A percentile compares a stretch with the other conserved stretches of the same genome.
Evolutionary conservation across 2,113 vertebrate species (phyloP).

Genomic region (Corydoras maculifer): DNA sequence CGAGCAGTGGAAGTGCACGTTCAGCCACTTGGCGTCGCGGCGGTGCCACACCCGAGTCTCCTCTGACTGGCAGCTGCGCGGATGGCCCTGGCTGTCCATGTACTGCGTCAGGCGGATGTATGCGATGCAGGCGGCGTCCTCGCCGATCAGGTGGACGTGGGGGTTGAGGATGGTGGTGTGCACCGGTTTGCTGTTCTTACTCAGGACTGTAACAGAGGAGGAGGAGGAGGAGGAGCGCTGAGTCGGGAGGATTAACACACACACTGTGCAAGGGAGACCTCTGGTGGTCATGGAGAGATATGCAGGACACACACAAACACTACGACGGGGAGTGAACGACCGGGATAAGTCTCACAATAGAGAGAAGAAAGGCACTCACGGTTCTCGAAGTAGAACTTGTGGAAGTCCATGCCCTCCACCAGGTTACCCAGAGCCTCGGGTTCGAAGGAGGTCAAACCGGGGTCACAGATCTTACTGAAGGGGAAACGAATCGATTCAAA

Average conservation of each 20-base stretch:
- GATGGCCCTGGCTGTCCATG: conserved; percentile 89
- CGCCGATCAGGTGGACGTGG: too few species aligned
- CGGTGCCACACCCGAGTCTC: conserved; percentile 56
- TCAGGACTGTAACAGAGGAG: conserved; percentile 71
- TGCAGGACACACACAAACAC: too few species aligned
- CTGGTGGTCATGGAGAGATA: too few species aligned
- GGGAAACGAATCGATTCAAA: not conserved
- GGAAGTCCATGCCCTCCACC: conserved; percentile 98
- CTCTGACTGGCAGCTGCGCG: conserved; percentile 93
- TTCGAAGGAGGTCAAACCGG: conserved; percentile 96
- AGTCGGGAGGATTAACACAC: too few species aligned
- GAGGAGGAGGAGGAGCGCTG: too few species aligned
- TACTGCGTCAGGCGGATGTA: conserved; percentile 98
- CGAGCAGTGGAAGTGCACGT: conserved; percentile 98
- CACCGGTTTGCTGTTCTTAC: conserved; percentile 85
- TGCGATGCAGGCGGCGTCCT: conserved; percentile 37
- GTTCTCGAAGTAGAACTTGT: conserved; percentile 99
- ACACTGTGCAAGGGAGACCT: too few species aligned
- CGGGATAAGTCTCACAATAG: too few species aligned
- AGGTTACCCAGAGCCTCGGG: conserved; percentile 96
- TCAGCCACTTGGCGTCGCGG: conserved; percentile 95
- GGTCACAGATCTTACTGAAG: conserved; percentile 94
- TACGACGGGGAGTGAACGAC: too few species aligned
- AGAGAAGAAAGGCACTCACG: conserved; percentile 66
- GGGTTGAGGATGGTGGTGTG: too few species aligned